Evolutionary conservation across 2,113 vertebrate species (phyloP).

Genomic region (Gobiocypris rarus): DNA sequence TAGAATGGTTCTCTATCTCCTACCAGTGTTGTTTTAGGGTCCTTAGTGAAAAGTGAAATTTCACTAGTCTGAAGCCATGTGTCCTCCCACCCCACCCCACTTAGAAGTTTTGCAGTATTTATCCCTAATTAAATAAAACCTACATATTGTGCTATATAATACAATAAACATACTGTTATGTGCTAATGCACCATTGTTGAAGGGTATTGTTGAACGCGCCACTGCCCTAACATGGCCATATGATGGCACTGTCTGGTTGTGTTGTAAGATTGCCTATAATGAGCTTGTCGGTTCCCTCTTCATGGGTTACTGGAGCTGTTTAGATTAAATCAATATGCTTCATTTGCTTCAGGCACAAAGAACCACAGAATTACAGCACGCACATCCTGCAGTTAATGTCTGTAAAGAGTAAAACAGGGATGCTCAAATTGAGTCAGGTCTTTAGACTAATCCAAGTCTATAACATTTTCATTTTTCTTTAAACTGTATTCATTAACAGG

Average conservation of each 20-base stretch:
- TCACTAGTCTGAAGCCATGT: neutral
- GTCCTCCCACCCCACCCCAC: too few species aligned
- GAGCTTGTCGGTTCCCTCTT: neutral
- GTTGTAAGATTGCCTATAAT: neutral
- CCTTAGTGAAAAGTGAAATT: neutral
- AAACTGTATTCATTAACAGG: neutral
- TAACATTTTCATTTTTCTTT: neutral
- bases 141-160: neutral
- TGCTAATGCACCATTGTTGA: neutral
- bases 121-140: neutral
- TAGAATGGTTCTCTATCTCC: neutral
- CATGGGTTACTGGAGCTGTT: slow-evolving; percentile 4
- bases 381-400: neutral
- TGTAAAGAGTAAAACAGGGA: neutral
- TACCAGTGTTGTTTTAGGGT: neutral
- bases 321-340: slow-evolving; percentile 24
- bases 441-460: neutral
- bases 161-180: neutral
- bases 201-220: neutral
- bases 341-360: slow-evolving; percentile 16
- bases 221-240: slow-evolving; percentile 32
- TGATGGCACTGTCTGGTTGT: slow-evolving; percentile 32
- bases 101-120: too few species aligned
- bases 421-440: neutral
- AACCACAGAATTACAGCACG: neutral